These are phyloP conservation scores for Drosophila sulfurigaster DNA, from an alignment of 1,140 invertebrate species.

Conservation along the genomic window DNA sequence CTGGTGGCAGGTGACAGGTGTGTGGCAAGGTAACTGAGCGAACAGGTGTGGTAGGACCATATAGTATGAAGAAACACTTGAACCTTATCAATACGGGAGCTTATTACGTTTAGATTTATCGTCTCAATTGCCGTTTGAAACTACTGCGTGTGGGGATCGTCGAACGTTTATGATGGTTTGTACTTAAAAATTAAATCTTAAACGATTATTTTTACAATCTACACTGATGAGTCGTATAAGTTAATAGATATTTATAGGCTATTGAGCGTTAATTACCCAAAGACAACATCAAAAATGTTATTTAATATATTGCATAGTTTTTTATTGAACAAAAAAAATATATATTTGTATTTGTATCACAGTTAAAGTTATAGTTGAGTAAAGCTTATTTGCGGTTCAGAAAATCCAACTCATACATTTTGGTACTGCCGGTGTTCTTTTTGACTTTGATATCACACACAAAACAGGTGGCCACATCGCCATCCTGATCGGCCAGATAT, in stretches of 20 bases:
- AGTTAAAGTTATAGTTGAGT: slow-evolving; percentile 46
- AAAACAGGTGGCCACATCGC: slow-evolving; percentile 67
- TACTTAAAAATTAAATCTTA: slow-evolving; percentile 43
- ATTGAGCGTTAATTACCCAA: neutral
- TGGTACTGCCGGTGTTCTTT: slow-evolving; percentile 35
- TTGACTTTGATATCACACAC: slow-evolving; percentile 79
- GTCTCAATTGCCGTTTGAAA: slow-evolving; percentile 24
- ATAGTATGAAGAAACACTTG: neutral
- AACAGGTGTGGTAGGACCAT: slow-evolving; percentile 64
- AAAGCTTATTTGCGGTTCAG: slow-evolving; percentile 22
- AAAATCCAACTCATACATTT: slow-evolving; percentile 56
- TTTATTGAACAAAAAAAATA: neutral
- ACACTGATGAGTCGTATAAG: slow-evolving; percentile 10
- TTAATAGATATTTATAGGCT: slow-evolving; percentile 12
- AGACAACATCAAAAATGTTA: neutral
- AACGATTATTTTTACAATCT: slow-evolving; percentile 35
- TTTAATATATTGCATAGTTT: neutral
- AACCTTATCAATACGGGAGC: slow-evolving; percentile 52
- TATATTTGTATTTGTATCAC: slow-evolving; percentile 49
- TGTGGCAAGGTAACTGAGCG: neutral
- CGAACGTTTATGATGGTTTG: slow-evolving; percentile 34
- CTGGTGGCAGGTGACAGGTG: neutral
- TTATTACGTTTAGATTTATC: slow-evolving; percentile 55
- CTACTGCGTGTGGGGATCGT: slow-evolving; percentile 26
- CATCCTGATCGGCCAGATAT: slow-evolving; percentile 74